Percentiles rank a stretch among this genome's conserved stretches.
These are phyloP conservation scores for Teleogryllus oceanicus DNA, from an alignment of 2,888 invertebrate genomes.

Conservation along the genomic window DNA sequence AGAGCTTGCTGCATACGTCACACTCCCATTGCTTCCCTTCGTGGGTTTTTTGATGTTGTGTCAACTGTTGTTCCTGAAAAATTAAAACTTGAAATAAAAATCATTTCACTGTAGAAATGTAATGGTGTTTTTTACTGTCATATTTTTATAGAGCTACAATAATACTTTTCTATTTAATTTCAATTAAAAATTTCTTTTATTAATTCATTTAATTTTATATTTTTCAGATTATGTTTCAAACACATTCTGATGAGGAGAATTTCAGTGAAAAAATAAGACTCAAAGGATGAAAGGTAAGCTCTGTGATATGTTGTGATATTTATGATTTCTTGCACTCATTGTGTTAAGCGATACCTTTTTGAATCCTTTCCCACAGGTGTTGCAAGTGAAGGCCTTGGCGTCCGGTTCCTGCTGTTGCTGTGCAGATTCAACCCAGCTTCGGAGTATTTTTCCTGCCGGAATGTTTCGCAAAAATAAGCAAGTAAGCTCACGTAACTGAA, in stretches of 20 bases:
- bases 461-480: not conserved
- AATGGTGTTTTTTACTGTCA: not conserved
- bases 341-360: conserved; percentile 43
- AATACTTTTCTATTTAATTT: not conserved
- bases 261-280: too few relatives aligned
- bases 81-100: not conserved
- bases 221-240: too few relatives aligned
- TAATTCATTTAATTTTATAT: not conserved
- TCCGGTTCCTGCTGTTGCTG: conserved; percentile 29
- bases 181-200: not conserved
- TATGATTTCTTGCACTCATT: too few relatives aligned
- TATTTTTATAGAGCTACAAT: not conserved
- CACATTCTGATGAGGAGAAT: too few relatives aligned
- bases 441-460: not conserved
- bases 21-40: conserved; percentile 83
- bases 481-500: too few relatives aligned
- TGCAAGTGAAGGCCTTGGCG: conserved; percentile 46
- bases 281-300: too few relatives aligned
- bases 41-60: conserved; percentile 51
- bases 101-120: not conserved
- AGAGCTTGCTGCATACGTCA: conserved; percentile 77
- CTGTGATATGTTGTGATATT: too few relatives aligned
- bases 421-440: conserved; percentile 12
- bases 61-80: conserved; percentile 50
- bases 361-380: conserved; percentile 48